A percentile compares a stretch with the other conserved stretches of the same genome.
Conservation (phyloP, 1,140 invertebrate genomes). For the Luehdorfia chinensis region DNA sequence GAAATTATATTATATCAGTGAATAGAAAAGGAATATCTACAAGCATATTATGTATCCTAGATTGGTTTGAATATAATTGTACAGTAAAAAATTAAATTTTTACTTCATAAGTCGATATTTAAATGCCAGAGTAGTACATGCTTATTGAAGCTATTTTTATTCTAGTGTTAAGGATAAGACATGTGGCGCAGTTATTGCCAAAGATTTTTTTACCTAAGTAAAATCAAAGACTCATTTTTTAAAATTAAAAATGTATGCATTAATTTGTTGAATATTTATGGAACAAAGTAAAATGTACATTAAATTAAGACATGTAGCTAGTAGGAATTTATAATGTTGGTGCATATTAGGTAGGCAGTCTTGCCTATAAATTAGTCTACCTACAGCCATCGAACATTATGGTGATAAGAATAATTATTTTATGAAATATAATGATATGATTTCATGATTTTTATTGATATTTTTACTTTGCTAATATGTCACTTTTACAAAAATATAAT, state of each 20-base stretch:
- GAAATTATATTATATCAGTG: too few species aligned
- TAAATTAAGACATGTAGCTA: slow-evolving; percentile 6
- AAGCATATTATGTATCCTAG: too few species aligned
- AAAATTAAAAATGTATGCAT: slow-evolving; percentile 5
- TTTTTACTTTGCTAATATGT: background rate
- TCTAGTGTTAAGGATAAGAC: slow-evolving; percentile 3
- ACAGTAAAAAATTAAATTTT: too few species aligned
- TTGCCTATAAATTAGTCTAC: background rate
- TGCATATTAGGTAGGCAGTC: background rate
- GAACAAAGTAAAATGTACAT: background rate
- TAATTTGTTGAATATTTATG: slow-evolving; percentile 8
- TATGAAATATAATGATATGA: too few species aligned
- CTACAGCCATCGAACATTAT: background rate
- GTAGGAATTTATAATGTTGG: background rate
- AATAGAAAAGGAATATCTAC: too few species aligned
- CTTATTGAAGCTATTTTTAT: background rate
- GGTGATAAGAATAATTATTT: too few species aligned
- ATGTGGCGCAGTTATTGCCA: slow-evolving; percentile 11
- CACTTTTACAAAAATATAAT: slow-evolving; percentile 2
- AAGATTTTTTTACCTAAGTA: slow-evolving; percentile 18
- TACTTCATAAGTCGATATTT: too few species aligned
- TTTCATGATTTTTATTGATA: background rate
- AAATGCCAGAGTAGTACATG: too few species aligned
- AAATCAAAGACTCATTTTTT: slow-evolving; percentile 17
- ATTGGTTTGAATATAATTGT: too few species aligned